These are phyloP conservation scores for Raja brachyura DNA, from an alignment of 2,113 vertebrate genomes.

Conservation along the genomic window DNA sequence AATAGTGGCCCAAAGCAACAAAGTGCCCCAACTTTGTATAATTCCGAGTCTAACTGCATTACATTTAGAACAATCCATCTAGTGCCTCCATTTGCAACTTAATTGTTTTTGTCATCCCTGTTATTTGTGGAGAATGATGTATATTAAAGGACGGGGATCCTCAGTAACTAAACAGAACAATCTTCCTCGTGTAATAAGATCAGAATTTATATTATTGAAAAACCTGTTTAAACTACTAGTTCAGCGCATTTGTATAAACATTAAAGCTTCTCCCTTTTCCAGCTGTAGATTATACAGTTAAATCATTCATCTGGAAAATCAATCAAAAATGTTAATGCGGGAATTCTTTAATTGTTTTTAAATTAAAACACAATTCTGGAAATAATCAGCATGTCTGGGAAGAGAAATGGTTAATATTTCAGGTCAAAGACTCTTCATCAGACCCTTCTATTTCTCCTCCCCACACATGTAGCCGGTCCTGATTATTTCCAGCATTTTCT, in stretches of 20 bases:
- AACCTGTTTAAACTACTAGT: background rate
- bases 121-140: background rate
- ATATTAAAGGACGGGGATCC: background rate
- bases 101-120: background rate
- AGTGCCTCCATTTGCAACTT: background rate
- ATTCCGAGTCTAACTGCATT: background rate
- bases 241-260: too few species aligned
- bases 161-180: background rate
- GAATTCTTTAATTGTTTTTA: too few species aligned
- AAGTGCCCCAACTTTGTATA: too few species aligned
- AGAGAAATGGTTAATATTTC: too few species aligned
- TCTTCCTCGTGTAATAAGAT: background rate
- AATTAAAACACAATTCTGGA: too few species aligned
- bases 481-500: too few species aligned
- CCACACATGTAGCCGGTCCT: too few species aligned
- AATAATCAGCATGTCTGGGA: too few species aligned
- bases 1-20: background rate
- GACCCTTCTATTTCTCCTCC: too few species aligned
- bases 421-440: too few species aligned
- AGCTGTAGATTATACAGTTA: background rate
- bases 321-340: too few species aligned
- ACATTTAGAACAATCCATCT: background rate
- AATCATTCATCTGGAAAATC: background rate
- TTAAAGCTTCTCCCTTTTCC: background rate
- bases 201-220: background rate